phyloP scores from a whole-genome alignment of 1,140 invertebrate species.

The Eulimnadia texana region DNA sequence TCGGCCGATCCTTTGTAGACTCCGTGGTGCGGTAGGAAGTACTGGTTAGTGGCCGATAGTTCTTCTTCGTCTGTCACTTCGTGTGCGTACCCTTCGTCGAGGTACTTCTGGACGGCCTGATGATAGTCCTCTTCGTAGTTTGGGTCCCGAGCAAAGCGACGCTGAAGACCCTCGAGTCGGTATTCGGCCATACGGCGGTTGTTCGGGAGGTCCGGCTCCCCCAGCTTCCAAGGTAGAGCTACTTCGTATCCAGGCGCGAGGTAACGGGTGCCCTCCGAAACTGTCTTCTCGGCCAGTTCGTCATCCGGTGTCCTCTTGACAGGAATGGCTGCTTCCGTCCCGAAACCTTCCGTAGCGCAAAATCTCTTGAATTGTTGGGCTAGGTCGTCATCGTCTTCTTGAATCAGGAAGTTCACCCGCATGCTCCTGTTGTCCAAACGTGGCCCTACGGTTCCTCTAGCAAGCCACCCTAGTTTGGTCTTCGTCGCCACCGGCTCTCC shows the following conservation, averaged over 20 bases:
- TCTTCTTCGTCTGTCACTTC: neutral
- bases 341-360: conserved; percentile 5
- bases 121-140: neutral
- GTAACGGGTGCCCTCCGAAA: neutral
- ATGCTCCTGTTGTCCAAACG: too few relatives aligned
- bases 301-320: neutral
- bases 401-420: too few relatives aligned
- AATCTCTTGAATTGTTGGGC: neutral
- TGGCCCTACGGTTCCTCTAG: neutral
- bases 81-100: neutral
- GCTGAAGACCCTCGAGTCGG: neutral
- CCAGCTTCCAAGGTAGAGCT: neutral
- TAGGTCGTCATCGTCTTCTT: too few relatives aligned
- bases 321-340: neutral
- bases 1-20: neutral
- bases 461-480: neutral
- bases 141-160: neutral
- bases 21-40: neutral
- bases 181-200: neutral
- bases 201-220: neutral
- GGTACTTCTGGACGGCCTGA: neutral
- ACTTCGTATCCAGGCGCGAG: neutral
- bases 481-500: neutral
- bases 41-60: neutral
- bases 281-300: neutral